Evolutionary conservation across 92 coral and sea anemone species (phyloP).

Genomic region (Galaxea fascicularis): DNA sequence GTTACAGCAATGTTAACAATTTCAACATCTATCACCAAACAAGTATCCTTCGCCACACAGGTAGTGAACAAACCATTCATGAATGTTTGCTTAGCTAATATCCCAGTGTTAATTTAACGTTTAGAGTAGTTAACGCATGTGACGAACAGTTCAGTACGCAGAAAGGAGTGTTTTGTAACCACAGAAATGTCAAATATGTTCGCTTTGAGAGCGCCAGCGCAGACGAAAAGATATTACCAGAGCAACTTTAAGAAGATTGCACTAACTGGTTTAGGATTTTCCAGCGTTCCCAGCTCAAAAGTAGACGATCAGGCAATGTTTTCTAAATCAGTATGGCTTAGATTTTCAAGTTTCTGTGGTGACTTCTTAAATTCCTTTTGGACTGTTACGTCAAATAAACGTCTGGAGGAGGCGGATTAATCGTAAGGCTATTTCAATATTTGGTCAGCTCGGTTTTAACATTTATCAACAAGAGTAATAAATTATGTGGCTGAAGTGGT

Average conservation of each 20-base stretch:
- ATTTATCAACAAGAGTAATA: no score
- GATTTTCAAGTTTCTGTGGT: no score
- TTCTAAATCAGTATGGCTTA: no score
- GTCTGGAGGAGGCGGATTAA: no score
- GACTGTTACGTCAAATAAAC: no score
- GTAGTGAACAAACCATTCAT: slow-evolving; percentile 2
- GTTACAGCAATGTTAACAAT: no score
- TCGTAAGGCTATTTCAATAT: no score
- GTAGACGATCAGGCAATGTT: no score
- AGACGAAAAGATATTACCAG: not conserved
- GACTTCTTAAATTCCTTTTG: no score
- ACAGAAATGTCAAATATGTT: slow-evolving; percentile 5
- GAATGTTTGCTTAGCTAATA: slow-evolving; percentile 23
- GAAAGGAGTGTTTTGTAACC: not conserved
- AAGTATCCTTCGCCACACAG: not conserved
- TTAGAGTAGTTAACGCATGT: not conserved
- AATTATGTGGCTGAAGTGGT: no score
- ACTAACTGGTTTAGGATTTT: not conserved
- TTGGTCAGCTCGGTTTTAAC: no score
- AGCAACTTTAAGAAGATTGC: not conserved
- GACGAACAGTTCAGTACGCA: slow-evolving; percentile 11
- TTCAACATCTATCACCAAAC: not conserved
- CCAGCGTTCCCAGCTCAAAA: not conserved
- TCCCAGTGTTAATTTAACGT: slow-evolving; percentile 4
- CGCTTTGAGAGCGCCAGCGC: not conserved